Percentiles rank a stretch among this genome's conserved stretches.
phyloP scores from a whole-genome alignment of 2,113 vertebrate species.

The Burhinus oedicnemus region DNA sequence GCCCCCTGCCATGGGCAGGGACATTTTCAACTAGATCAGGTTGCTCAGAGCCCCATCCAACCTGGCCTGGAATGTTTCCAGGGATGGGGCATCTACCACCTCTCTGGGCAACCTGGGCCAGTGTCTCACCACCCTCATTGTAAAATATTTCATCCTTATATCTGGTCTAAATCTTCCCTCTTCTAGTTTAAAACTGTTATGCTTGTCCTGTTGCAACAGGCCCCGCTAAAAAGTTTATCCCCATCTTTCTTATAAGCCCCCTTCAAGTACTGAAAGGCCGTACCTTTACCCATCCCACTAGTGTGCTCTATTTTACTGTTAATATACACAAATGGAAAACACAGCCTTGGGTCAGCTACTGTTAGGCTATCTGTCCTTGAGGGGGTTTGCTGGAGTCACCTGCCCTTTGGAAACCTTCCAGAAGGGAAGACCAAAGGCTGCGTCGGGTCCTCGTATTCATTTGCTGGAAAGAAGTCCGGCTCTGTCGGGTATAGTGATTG shows the following conservation, averaged over 20 bases:
- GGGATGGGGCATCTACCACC: neutral
- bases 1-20: neutral
- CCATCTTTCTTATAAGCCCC: neutral
- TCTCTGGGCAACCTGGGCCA: neutral
- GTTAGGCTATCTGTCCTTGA: neutral
- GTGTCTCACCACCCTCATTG: neutral
- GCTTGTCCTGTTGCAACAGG: neutral
- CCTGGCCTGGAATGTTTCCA: neutral
- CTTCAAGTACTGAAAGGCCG: neutral
- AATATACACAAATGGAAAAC: neutral
- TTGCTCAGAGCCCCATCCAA: neutral
- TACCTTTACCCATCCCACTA: neutral
- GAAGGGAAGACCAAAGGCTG: neutral
- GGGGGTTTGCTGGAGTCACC: neutral
- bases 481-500: constrained; percentile 44
- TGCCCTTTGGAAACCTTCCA: constrained; percentile 12
- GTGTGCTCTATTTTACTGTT: neutral
- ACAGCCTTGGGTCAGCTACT: neutral
- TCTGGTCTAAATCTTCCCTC: neutral
- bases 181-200: neutral
- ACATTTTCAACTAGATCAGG: neutral
- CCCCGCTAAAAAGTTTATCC: neutral
- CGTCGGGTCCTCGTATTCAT: neutral
- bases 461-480: neutral
- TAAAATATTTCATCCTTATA: neutral